Conservation (phyloP, 2,113 vertebrate genomes). For the Pampusana beccarii region DNA sequence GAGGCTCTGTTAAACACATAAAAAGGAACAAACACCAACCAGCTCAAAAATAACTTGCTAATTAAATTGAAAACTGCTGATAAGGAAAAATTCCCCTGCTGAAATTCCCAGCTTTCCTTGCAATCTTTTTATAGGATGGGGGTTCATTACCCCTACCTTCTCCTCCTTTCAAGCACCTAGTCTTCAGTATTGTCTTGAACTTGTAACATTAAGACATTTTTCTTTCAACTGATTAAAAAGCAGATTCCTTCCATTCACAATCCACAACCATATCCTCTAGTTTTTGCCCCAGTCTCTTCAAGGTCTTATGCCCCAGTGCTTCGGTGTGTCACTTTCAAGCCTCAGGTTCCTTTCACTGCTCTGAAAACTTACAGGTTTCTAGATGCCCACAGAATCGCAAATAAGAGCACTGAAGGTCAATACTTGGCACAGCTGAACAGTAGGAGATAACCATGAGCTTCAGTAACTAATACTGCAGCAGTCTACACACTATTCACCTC, state of each 20-base stretch:
- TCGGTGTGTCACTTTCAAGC: neutral
- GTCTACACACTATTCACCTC: neutral
- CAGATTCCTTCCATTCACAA: neutral
- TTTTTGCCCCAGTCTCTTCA: neutral
- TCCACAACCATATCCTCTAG: neutral
- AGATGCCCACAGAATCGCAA: neutral
- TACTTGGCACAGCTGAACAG: neutral
- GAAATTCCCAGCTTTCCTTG: neutral
- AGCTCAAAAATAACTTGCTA: neutral
- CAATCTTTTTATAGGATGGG: neutral
- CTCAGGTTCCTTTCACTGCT: neutral
- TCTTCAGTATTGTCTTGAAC: neutral
- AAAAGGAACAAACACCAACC: neutral
- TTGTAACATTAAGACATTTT: neutral
- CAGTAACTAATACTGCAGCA: neutral
- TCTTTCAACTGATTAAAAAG: neutral
- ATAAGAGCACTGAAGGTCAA: neutral
- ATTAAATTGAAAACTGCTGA: neutral
- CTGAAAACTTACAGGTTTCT: neutral
- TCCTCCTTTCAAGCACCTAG: neutral
- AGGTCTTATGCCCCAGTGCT: neutral
- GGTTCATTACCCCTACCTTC: neutral
- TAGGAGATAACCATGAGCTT: fast-evolving
- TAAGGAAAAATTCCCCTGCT: neutral
- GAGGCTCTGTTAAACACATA: neutral